Evolutionary conservation across 2,113 vertebrate species (phyloP).

Genomic region (Platichthys stellatus): DNA sequence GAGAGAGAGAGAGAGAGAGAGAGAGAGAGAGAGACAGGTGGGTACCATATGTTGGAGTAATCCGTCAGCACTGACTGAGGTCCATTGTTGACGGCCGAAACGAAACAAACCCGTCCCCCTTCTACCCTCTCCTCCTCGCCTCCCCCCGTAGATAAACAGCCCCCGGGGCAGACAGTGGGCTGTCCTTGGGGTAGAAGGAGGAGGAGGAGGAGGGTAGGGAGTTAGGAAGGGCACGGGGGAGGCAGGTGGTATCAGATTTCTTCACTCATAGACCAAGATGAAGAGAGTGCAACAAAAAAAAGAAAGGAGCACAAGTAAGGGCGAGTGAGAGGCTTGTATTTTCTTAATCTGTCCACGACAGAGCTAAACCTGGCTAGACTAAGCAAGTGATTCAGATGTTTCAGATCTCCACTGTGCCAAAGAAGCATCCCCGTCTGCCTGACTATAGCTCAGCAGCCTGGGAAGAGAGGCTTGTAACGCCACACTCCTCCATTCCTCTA

Average conservation of each 20-base stretch:
- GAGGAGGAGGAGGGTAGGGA: conserved; percentile 36
- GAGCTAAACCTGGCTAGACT: conserved; percentile 28
- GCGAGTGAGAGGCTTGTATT: conserved; percentile 26
- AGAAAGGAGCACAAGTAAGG: conserved; percentile 37
- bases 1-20: conserved; percentile 18
- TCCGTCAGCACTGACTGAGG: conserved; percentile 81
- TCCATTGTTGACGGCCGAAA: conserved; percentile 82
- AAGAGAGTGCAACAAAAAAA: conserved; percentile 21
- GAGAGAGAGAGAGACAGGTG: conserved; percentile 75
- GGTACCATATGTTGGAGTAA: conserved; percentile 83
- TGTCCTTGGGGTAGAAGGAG: conserved; percentile 64
- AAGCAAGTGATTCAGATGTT: conserved; percentile 38
- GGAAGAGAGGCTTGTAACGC: conserved; percentile 25
- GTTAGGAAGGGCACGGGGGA: conserved; percentile 57
- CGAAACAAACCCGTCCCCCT: conserved; percentile 71
- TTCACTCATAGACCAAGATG: conserved; percentile 56
- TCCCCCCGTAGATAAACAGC: conserved; percentile 78
- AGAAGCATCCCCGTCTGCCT: conserved; percentile 32
- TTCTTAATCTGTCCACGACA: conserved; percentile 51
- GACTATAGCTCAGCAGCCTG: conserved; percentile 35
- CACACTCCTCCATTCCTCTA: conserved; percentile 18
- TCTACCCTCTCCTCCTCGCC: conserved; percentile 50
- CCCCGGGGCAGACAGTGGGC: conserved; percentile 76
- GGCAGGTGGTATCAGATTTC: conserved; percentile 79
- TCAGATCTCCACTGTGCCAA: conserved; percentile 36